A percentile compares a stretch with the other conserved stretches of the same genome.
Conservation (phyloP, 1,140 invertebrate species). For the Drosophila quadrilineata region DNA sequence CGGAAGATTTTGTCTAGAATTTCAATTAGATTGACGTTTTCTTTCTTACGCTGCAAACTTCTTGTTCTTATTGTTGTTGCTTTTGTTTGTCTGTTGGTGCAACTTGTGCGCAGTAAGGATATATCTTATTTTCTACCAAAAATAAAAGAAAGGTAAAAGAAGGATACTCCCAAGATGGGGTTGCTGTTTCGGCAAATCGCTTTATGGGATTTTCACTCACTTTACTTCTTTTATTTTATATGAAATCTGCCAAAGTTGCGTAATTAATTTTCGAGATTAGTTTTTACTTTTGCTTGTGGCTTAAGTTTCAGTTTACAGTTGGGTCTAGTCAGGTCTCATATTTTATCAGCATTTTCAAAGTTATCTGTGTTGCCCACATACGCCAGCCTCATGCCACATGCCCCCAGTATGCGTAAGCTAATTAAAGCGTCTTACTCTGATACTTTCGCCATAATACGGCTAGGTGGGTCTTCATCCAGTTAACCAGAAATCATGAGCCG, state of each 20-base stretch:
- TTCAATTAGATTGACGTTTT: conserved; percentile 79
- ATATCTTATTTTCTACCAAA: conserved; percentile 12
- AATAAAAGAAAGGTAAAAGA: background rate
- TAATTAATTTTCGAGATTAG: conserved; percentile 36
- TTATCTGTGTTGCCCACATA: conserved; percentile 21
- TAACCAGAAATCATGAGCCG: background rate
- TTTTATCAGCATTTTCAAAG: background rate
- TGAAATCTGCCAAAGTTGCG: background rate
- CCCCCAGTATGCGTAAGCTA: conserved; percentile 11
- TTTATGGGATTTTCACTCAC: conserved; percentile 34
- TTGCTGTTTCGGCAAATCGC: conserved; percentile 21
- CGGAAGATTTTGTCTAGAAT: conserved; percentile 80
- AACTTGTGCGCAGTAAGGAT: background rate
- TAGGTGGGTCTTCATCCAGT: background rate
- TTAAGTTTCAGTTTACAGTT: background rate
- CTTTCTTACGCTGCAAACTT: no score
- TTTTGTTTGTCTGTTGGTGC: conserved; percentile 9
- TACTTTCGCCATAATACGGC: background rate
- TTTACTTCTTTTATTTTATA: conserved; percentile 11
- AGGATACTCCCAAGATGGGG: conserved; percentile 8
- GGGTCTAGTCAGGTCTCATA: background rate
- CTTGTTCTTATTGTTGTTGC: no score
- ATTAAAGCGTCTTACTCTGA: conserved; percentile 19
- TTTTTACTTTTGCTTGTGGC: background rate
- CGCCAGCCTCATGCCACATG: background rate